These are phyloP conservation scores for Gobio gobio DNA, from an alignment of 2,113 vertebrate species.

Conservation along the genomic window DNA sequence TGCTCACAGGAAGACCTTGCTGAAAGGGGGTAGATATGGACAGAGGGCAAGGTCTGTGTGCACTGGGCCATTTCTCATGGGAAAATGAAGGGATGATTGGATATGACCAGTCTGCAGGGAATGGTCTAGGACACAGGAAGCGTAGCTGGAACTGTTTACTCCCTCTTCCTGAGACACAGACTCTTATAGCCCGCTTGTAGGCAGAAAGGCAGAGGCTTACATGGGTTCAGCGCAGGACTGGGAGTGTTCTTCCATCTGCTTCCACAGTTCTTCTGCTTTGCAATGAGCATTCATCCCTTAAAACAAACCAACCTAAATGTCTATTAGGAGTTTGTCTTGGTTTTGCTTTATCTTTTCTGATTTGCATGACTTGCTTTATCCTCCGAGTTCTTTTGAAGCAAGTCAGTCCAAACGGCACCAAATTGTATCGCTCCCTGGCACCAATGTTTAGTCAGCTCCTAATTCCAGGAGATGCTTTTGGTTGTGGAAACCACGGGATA, in stretches of 20 bases:
- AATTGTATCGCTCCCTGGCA: too few relatives aligned
- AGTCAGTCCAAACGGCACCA: neutral
- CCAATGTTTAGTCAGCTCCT: neutral
- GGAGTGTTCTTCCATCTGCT: slow-evolving; percentile 54
- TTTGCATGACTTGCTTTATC: neutral
- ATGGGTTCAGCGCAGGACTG: slow-evolving; percentile 28
- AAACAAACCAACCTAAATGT: neutral
- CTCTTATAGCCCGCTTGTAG: slow-evolving; percentile 38
- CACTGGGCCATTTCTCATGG: slow-evolving; percentile 36
- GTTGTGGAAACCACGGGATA: too few relatives aligned
- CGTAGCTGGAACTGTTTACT: slow-evolving; percentile 47
- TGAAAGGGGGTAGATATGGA: neutral
- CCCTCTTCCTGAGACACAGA: slow-evolving; percentile 33
- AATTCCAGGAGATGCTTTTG: too few relatives aligned
- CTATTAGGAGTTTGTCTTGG: neutral
- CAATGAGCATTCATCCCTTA: neutral
- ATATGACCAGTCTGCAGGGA: slow-evolving; percentile 37
- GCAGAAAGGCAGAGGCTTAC: slow-evolving; percentile 46
- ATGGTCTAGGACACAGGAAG: slow-evolving; percentile 32
- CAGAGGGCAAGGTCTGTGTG: slow-evolving; percentile 11
- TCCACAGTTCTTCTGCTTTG: slow-evolving; percentile 31
- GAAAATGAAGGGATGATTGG: slow-evolving; percentile 35
- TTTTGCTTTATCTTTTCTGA: neutral
- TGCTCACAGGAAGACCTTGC: slow-evolving; percentile 42
- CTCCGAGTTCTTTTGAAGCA: neutral